phyloP scores from a whole-genome alignment of 2,888 invertebrate species.

The Platycnemis pennipes region DNA sequence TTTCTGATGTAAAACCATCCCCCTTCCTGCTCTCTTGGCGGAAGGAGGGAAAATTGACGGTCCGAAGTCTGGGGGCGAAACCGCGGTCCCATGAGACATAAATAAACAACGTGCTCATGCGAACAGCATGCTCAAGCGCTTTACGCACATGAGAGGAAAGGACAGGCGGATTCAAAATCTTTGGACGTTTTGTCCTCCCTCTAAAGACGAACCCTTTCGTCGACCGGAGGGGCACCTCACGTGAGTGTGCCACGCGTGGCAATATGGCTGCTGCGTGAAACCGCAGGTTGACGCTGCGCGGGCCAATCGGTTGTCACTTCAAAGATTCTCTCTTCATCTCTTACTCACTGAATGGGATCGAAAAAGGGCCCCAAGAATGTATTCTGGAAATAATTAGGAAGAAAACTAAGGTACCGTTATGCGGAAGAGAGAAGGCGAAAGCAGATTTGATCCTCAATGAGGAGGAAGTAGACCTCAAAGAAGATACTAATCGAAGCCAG shows the following conservation, averaged over 20 bases:
- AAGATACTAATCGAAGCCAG: too few species aligned
- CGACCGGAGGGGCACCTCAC: background rate
- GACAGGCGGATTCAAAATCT: slow-evolving; percentile 28
- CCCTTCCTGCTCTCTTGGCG: background rate
- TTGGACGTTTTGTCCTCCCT: background rate
- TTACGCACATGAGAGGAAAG: background rate
- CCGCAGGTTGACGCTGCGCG: background rate
- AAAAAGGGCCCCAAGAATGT: too few species aligned
- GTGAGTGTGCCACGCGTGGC: background rate
- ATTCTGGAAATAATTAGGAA: too few species aligned
- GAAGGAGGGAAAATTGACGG: slow-evolving; percentile 11
- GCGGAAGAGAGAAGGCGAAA: too few species aligned
- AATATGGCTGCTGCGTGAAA: background rate
- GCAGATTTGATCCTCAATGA: too few species aligned
- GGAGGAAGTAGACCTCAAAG: too few species aligned
- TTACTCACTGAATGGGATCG: too few species aligned
- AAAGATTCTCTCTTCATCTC: too few species aligned
- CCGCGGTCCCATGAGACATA: background rate
- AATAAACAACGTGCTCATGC: slow-evolving; percentile 18
- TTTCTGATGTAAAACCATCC: background rate
- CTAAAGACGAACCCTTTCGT: background rate
- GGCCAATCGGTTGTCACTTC: background rate
- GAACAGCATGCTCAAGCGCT: background rate
- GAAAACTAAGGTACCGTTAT: too few species aligned
- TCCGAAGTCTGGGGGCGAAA: background rate